Percentiles rank a stretch among this genome's conserved stretches.
phyloP scores from a whole-genome alignment of 2,797 vertebrate species.

The Lerista edwardsae region DNA sequence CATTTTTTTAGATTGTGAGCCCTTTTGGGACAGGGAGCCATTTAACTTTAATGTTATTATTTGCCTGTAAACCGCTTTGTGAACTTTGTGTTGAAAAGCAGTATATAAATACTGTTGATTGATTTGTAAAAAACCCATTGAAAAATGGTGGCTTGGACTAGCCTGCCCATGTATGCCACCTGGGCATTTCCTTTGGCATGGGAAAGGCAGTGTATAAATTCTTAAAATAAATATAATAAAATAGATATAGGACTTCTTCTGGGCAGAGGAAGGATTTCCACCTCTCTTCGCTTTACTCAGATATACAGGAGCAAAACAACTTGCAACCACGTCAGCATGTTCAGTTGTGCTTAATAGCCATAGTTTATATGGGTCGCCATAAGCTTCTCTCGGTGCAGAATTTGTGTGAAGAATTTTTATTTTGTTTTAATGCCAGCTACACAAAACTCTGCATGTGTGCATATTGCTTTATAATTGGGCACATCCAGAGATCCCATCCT shows the following conservation, averaged over 20 bases:
- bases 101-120: too few species aligned
- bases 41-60: too few species aligned
- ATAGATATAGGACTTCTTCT: background rate
- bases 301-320: background rate
- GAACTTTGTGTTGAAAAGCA: too few species aligned
- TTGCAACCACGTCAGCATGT: background rate
- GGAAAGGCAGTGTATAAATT: too few species aligned
- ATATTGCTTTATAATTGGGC: background rate
- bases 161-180: too few species aligned
- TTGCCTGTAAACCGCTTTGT: too few species aligned
- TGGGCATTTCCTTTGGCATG: too few species aligned
- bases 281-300: background rate
- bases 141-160: too few species aligned
- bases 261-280: background rate
- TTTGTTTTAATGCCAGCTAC: background rate
- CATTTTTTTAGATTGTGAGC: too few species aligned
- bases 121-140: too few species aligned
- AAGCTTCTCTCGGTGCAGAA: background rate
- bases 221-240: too few species aligned
- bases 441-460: background rate
- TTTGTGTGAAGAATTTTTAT: background rate
- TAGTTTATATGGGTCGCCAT: background rate
- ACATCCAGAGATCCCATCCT: conserved; percentile 26
- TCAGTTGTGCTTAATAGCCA: background rate
- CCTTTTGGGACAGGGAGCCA: too few species aligned